Evolutionary conservation across 2,797 vertebrate genomes (phyloP).

Genomic region (Toxotes lorentzi): DNA sequence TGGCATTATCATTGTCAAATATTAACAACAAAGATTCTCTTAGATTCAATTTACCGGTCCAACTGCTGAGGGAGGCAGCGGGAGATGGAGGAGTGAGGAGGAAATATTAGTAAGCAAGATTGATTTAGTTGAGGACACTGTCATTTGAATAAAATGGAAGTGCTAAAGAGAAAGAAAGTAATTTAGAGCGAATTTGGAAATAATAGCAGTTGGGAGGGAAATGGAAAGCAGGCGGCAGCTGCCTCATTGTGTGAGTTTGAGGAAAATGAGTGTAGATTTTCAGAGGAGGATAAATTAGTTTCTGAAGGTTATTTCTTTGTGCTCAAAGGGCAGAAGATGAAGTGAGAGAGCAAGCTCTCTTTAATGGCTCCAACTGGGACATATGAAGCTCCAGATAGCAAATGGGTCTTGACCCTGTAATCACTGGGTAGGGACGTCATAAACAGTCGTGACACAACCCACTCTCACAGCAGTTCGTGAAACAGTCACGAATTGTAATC

Average conservation of each 20-base stretch:
- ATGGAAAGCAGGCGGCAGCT: constrained; percentile 49
- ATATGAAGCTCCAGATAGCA: constrained; percentile 41
- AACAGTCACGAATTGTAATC: no score
- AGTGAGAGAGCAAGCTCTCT: constrained; percentile 39
- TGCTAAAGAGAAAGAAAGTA: constrained; percentile 61
- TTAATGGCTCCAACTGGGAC: constrained; percentile 47
- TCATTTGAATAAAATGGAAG: constrained; percentile 60
- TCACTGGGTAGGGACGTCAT: constrained; percentile 26
- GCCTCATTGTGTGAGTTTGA: constrained; percentile 62
- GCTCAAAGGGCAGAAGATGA: constrained; percentile 58
- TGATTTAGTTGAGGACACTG: constrained; percentile 60
- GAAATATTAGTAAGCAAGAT: constrained; percentile 69
- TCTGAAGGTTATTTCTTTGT: constrained; percentile 76
- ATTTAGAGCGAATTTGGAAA: constrained; percentile 70
- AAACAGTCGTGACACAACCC: not conserved
- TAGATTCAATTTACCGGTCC: constrained; percentile 50
- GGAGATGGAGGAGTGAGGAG: constrained; percentile 20
- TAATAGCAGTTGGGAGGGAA: constrained; percentile 65
- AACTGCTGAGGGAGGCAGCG: constrained; percentile 3
- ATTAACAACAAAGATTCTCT: constrained; percentile 53
- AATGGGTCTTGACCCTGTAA: constrained; percentile 56
- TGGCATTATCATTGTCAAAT: constrained; percentile 34
- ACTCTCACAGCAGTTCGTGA: no score
- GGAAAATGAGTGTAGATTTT: constrained; percentile 64
- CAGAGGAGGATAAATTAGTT: constrained; percentile 67